These are phyloP conservation scores for Apamea epomidion DNA, from an alignment of 2,888 invertebrate genomes.

Conservation along the genomic window DNA sequence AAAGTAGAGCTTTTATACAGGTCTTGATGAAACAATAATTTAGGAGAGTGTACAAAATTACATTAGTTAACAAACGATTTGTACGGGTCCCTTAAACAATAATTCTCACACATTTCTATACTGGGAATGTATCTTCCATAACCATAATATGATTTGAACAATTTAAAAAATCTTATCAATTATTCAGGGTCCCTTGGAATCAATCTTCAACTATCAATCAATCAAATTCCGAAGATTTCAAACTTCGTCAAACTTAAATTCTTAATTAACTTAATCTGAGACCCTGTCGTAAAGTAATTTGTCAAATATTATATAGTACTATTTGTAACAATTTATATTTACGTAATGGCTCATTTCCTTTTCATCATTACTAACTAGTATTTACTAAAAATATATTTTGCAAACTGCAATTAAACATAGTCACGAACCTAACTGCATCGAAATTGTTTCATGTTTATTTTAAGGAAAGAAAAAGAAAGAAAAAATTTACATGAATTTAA, in stretches of 20 bases:
- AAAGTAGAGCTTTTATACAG: constrained; percentile 78
- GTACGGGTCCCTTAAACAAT: constrained; percentile 48
- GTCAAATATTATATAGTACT: constrained; percentile 53
- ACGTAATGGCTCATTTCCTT: constrained; percentile 60
- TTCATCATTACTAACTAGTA: constrained; percentile 40
- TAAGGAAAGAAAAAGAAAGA: constrained; percentile 10
- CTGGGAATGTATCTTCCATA: constrained; percentile 64
- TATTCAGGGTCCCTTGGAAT: constrained; percentile 60
- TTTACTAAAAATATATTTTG: constrained; percentile 54
- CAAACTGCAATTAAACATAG: constrained; percentile 42
- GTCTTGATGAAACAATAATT: constrained; percentile 67
- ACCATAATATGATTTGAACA: constrained; percentile 56
- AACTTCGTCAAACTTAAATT: constrained; percentile 48
- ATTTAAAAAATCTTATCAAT: constrained; percentile 53
- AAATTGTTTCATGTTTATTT: constrained; percentile 50
- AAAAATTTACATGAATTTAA: constrained; percentile 13
- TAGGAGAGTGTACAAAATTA: constrained; percentile 61
- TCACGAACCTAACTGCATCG: constrained; percentile 58
- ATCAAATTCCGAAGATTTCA: constrained; percentile 36
- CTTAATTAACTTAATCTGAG: constrained; percentile 56
- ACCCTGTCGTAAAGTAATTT: constrained; percentile 58
- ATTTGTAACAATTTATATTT: constrained; percentile 58
- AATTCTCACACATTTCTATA: constrained; percentile 52
- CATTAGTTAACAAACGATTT: constrained; percentile 41
- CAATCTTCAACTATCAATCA: constrained; percentile 30